Conservation (phyloP, 2,888 invertebrate species). For the Dexiosoma caninum region DNA sequence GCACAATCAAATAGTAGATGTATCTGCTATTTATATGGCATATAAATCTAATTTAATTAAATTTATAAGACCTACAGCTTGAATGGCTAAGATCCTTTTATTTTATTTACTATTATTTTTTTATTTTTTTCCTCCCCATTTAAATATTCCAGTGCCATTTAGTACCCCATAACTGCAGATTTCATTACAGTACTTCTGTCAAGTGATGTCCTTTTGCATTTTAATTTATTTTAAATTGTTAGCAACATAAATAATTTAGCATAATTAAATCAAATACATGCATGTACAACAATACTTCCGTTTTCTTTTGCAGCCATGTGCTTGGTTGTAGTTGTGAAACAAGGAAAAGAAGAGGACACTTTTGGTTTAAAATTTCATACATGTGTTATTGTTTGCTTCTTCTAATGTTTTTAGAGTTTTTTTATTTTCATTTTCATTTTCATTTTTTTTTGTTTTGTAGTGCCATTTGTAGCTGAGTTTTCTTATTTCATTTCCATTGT, state of each 20-base stretch:
- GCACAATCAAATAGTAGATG: no score
- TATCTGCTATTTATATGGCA: no score
- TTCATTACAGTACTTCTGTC: conserved; percentile 27
- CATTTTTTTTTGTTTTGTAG: no score
- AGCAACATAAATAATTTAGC: neutral
- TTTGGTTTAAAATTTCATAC: conserved; percentile 33
- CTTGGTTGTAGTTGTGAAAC: neutral
- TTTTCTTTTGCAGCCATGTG: neutral
- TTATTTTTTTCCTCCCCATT: neutral
- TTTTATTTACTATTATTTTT: no score
- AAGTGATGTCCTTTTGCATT: conserved; percentile 42
- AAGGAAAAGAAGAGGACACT: conserved; percentile 12
- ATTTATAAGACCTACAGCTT: no score
- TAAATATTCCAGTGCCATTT: neutral
- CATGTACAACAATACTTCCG: neutral
- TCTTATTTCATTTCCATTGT: neutral
- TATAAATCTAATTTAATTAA: no score
- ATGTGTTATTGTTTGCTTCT: conserved; percentile 1
- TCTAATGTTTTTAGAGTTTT: conserved; percentile 11
- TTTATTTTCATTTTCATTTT: neutral
- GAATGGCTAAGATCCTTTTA: no score
- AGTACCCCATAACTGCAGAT: neutral
- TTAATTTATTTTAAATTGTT: conserved; percentile 47
- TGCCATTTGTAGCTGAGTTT: neutral
- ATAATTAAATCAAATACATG: conserved; percentile 10